Percentiles rank a stretch among this genome's conserved stretches.
These are phyloP conservation scores for Zaprionus camerounensis DNA, from an alignment of 1,140 invertebrate species.

Conservation along the genomic window DNA sequence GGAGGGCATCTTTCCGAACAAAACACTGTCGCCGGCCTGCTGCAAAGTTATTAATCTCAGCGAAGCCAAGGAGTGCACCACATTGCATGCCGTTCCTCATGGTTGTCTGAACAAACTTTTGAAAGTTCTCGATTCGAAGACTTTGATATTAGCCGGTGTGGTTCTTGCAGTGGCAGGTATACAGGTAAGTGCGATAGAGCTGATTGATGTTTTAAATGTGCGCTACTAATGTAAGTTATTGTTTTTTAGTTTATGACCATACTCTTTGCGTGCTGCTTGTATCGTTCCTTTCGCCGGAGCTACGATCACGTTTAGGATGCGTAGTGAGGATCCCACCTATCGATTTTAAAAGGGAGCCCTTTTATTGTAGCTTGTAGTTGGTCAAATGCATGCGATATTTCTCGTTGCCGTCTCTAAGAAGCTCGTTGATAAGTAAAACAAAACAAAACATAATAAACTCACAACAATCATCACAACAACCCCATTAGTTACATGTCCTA, in stretches of 20 bases:
- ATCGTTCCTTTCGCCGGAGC: constrained; percentile 94
- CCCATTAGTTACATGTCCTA: constrained; percentile 14
- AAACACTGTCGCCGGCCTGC: constrained; percentile 88
- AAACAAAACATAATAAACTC: constrained; percentile 23
- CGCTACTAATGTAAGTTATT: background rate
- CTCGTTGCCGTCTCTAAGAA: constrained; percentile 49
- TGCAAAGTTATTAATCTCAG: constrained; percentile 87
- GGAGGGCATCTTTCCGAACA: constrained; percentile 85
- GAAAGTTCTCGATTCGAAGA: constrained; percentile 88
- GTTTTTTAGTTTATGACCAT: constrained; percentile 91
- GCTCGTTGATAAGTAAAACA: constrained; percentile 20
- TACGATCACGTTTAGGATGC: constrained; percentile 93
- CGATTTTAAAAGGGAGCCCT: constrained; percentile 53
- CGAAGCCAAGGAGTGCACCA: constrained; percentile 85
- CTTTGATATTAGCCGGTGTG: constrained; percentile 89
- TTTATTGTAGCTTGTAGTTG: constrained; percentile 61
- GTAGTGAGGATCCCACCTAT: constrained; percentile 69
- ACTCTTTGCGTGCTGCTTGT: constrained; percentile 94
- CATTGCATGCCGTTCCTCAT: constrained; percentile 84
- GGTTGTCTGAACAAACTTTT: constrained; percentile 90
- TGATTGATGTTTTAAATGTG: background rate
- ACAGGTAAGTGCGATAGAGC: constrained; percentile 86
- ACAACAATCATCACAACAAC: constrained; percentile 36
- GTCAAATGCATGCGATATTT: constrained; percentile 49
- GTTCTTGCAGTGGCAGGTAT: constrained; percentile 91